Conservation (phyloP, 1,140 invertebrate genomes). For the Caenorhabditis briggsae region DNA sequence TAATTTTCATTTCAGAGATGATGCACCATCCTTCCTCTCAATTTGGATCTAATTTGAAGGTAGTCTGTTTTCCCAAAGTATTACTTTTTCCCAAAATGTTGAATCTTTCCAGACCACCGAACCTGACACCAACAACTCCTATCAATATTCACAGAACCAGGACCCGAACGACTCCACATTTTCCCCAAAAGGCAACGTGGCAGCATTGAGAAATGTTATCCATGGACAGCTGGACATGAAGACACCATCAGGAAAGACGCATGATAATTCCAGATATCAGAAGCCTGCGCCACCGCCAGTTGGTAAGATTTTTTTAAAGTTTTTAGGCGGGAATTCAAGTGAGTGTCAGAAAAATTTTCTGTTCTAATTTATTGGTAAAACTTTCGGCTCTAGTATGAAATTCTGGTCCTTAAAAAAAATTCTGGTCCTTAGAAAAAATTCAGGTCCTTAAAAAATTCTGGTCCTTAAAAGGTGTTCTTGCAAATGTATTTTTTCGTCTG, state of each 20-base stretch:
- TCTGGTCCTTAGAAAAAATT: too few species aligned
- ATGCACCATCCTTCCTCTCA: conserved; percentile 35
- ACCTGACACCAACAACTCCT: background rate
- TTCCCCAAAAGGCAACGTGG: conserved; percentile 16
- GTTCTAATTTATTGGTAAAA: background rate
- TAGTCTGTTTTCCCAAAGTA: background rate
- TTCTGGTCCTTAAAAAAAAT: too few species aligned
- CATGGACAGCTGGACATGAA: conserved; percentile 48
- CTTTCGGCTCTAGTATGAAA: too few species aligned
- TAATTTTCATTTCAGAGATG: conserved; percentile 12
- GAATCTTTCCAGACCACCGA: conserved; percentile 1
- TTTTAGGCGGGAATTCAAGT: background rate
- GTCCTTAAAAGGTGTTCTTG: too few species aligned
- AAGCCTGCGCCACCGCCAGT: conserved; percentile 35
- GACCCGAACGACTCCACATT: background rate
- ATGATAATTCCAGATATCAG: conserved; percentile 23
- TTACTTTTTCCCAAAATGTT: too few species aligned
- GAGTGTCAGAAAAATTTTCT: background rate
- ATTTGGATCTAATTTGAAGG: conserved; percentile 6
- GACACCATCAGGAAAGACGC: background rate
- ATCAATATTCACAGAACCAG: background rate
- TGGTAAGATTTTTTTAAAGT: background rate
- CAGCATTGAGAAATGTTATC: conserved; percentile 20
- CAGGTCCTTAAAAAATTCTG: too few species aligned
- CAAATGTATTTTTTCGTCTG: too few species aligned